Conservation (phyloP, 2,797 vertebrate genomes). For the Synanceia verrucosa region DNA sequence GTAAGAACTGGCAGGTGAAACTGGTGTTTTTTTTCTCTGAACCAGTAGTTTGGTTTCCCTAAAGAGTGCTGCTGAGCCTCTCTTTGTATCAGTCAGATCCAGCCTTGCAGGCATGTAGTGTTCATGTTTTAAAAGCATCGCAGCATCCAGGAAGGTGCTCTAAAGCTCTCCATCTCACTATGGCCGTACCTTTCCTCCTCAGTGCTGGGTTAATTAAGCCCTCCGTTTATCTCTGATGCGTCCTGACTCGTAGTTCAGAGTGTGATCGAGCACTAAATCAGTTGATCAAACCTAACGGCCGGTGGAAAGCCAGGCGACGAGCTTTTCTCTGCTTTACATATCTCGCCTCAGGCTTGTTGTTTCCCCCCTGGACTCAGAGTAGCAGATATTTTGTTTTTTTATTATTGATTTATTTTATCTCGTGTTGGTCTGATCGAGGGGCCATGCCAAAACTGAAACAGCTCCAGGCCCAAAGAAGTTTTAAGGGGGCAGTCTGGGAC, state of each 20-base stretch:
- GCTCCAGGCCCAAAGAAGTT: background rate
- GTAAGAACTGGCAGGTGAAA: background rate
- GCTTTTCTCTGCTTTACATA: slow-evolving; percentile 1
- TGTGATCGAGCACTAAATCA: slow-evolving; percentile 23
- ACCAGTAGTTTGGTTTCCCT: background rate
- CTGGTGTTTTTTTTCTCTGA: background rate
- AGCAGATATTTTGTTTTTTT: background rate
- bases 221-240: background rate
- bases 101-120: background rate
- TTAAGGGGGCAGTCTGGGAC: background rate
- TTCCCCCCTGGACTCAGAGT: background rate
- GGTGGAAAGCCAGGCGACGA: background rate
- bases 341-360: slow-evolving; percentile 11
- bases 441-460: slow-evolving; percentile 6
- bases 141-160: background rate
- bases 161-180: background rate
- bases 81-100: background rate
- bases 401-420: background rate
- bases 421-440: background rate
- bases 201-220: slow-evolving; percentile 1
- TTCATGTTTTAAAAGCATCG: background rate
- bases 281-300: slow-evolving; percentile 17
- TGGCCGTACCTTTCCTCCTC: background rate
- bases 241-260: slow-evolving; percentile 16
- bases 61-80: background rate